Conservation (phyloP, 2,888 invertebrate genomes). For the Agonum fuliginosum region DNA sequence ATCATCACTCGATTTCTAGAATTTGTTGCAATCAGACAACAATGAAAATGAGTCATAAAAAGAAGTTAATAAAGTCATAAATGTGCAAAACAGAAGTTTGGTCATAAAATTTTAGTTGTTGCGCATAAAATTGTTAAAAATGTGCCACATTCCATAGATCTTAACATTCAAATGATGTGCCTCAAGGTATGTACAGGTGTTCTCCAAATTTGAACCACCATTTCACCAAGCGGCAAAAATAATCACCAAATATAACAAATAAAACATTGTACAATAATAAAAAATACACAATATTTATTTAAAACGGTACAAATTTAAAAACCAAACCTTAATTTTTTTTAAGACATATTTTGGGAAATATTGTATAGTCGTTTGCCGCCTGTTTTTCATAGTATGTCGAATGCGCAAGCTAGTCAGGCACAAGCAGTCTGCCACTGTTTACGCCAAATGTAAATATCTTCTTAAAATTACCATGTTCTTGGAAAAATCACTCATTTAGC, state of each 20-base stretch:
- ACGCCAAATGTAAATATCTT: slow-evolving; percentile 52
- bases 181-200: slow-evolving; percentile 48
- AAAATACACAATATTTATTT: not conserved
- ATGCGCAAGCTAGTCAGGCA: not conserved
- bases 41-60: not conserved
- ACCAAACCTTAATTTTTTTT: no score
- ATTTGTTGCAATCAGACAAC: slow-evolving; percentile 15
- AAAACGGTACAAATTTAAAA: no score
- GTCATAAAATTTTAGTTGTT: not conserved
- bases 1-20: not conserved
- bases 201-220: slow-evolving; percentile 5
- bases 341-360: slow-evolving; percentile 17
- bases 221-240: not conserved
- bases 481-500: slow-evolving; percentile 56
- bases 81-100: slow-evolving; percentile 23
- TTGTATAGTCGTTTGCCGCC: slow-evolving; percentile 22
- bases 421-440: slow-evolving; percentile 48
- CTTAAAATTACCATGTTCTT: slow-evolving; percentile 52
- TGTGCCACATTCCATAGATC: slow-evolving; percentile 49
- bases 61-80: slow-evolving; percentile 34
- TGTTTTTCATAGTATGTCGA: not conserved
- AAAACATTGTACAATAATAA: no score
- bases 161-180: slow-evolving; percentile 43
- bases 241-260: no score
- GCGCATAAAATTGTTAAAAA: slow-evolving; percentile 21